A percentile compares a stretch with the other conserved stretches of the same genome.
Conservation (phyloP, 53 echinoderm and acorn worm species). For the Zoroaster sp. region DNA sequence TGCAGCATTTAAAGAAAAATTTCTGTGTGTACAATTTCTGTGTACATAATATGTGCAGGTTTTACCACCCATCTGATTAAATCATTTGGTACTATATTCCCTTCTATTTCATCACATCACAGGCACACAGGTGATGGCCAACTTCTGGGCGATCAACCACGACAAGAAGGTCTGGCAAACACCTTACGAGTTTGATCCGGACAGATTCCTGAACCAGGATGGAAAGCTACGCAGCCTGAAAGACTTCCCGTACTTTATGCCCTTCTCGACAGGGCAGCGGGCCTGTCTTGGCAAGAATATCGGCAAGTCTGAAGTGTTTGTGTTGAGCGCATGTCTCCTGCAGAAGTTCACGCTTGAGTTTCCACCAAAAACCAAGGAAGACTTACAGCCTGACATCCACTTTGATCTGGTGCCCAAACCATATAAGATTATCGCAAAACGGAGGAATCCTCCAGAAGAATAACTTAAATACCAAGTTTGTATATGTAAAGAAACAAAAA, state of each 20-base stretch:
- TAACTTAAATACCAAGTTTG: not conserved
- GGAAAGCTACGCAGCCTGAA: conserved; percentile 74
- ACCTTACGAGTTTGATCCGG: conserved; percentile 82
- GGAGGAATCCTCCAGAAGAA: not conserved
- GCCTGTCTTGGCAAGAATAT: conserved; percentile 97
- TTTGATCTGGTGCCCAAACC: conserved; percentile 94
- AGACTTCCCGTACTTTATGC: conserved; percentile 93
- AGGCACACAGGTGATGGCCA: conserved; percentile 99
- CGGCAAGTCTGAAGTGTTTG: conserved; percentile 86
- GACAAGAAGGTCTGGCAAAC: conserved; percentile 75
- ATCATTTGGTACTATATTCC: not conserved
- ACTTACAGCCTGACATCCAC: conserved; percentile 84
- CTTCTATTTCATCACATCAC: not conserved
- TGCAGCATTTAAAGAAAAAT: no score
- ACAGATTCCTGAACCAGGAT: conserved; percentile 77
- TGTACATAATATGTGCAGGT: no score
- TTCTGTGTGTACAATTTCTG: no score
- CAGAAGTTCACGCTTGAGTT: conserved; percentile 72
- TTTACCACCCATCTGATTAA: no score
- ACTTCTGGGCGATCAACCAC: conserved; percentile 92
- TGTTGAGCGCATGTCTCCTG: conserved; percentile 85
- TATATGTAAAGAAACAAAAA: no score
- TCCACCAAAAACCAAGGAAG: conserved; percentile 38
- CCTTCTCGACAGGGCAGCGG: conserved; percentile 93
- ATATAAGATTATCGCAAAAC: conserved; percentile 72